phyloP scores from a whole-genome alignment of 1,140 invertebrate genomes.

The Trichonephila inaurata region DNA sequence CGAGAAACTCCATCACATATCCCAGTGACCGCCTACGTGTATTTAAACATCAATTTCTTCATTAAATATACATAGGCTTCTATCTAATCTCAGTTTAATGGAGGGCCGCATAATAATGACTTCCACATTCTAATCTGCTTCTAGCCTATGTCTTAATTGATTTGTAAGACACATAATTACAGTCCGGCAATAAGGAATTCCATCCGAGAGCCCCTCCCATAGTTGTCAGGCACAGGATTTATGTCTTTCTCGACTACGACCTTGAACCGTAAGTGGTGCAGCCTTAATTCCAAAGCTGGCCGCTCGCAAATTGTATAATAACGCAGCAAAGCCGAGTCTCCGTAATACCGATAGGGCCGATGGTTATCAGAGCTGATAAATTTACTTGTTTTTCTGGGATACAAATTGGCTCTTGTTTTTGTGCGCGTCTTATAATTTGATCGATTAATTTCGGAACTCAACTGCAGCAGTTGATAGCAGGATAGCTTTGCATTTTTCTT shows the following conservation, averaged over 20 bases:
- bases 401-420: constrained; percentile 39
- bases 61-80: constrained; percentile 64
- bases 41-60: constrained; percentile 51
- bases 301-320: constrained; percentile 67
- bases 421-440: constrained; percentile 23
- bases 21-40: constrained; percentile 50
- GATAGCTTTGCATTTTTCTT: not conserved
- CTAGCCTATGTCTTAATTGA: constrained; percentile 61
- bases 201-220: constrained; percentile 49
- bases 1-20: not conserved
- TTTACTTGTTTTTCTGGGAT: constrained; percentile 32
- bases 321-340: constrained; percentile 20
- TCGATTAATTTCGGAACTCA: constrained; percentile 39
- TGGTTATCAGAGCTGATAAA: constrained; percentile 35
- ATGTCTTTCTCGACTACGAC: constrained; percentile 48
- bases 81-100: constrained; percentile 66
- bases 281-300: not conserved
- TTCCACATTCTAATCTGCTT: constrained; percentile 53
- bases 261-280: constrained; percentile 42
- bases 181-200: constrained; percentile 50
- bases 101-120: constrained; percentile 20
- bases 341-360: constrained; percentile 25
- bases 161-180: constrained; percentile 71
- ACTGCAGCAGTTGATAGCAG: constrained; percentile 5
- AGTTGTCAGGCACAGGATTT: constrained; percentile 39